Percentiles rank a stretch among this genome's conserved stretches.
phyloP scores from a whole-genome alignment of 2,797 vertebrate species.

The Anabas testudineus region DNA sequence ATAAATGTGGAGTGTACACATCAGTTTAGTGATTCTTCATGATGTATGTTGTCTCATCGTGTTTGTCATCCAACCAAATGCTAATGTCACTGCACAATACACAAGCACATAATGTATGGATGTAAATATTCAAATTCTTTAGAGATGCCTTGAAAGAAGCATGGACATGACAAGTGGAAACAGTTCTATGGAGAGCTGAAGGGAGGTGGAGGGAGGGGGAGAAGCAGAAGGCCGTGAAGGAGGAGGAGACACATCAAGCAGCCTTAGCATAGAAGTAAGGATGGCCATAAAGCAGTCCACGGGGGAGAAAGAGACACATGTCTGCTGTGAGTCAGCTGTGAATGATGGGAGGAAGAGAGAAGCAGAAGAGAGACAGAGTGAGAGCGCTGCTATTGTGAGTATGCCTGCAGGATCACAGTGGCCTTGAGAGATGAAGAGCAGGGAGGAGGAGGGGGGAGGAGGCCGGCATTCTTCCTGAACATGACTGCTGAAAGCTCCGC shows the following conservation, averaged over 20 bases:
- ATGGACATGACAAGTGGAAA: neutral
- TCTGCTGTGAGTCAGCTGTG: slow-evolving; percentile 7
- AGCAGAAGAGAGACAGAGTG: slow-evolving; percentile 12
- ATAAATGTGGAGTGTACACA: too few species aligned
- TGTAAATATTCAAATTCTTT: neutral
- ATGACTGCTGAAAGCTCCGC: slow-evolving; percentile 1
- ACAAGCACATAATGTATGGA: neutral
- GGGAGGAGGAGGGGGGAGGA: neutral
- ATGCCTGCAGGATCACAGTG: slow-evolving; percentile 28
- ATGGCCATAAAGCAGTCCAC: neutral
- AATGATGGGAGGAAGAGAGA: slow-evolving; percentile 8
- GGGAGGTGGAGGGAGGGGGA: neutral
- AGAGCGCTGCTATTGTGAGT: slow-evolving; percentile 28
- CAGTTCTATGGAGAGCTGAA: neutral
- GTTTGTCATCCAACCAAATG: too few species aligned
- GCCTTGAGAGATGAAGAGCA: slow-evolving; percentile 43
- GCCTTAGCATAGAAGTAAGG: neutral
- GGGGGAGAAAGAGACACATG: neutral
- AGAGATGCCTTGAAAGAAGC: neutral
- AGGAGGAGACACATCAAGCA: neutral
- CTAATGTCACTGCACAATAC: too few species aligned
- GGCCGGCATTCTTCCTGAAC: slow-evolving; percentile 25
- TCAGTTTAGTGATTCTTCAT: too few species aligned
- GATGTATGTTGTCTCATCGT: too few species aligned
- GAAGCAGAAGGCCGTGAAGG: neutral